Evolutionary conservation across 2,888 invertebrate species (phyloP), one percentile per base, ranked within the genome.

Genomic region (Cabera pusaria): DNA sequence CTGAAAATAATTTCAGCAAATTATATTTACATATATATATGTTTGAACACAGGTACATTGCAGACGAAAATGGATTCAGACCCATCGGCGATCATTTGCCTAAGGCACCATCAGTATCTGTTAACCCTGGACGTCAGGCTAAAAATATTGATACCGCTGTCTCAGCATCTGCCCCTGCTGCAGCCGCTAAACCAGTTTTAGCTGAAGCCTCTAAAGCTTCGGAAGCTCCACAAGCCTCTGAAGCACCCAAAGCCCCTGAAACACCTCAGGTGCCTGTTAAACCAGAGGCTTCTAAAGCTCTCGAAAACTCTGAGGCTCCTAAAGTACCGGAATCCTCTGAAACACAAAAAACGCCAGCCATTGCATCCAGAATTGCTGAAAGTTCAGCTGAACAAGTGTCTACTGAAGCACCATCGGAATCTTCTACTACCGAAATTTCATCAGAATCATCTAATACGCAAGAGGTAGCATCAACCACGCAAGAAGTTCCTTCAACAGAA

Each of bases 41-140:
- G 31, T 22, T 36, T 41, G 17, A 21, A 6, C 44, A 41, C 59
- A 92, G 91, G 42, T 94, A 93, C 56, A 90, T 92, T 32, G 94
- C 94, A 46, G 94, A 94, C 64, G 93, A 94, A 71, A 93, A 94
- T 62, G 93, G 93, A 11, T 93, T 93, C 74, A 92, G 91, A 58
- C 93, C 93, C 0, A 80, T 91, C 46, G 93, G 93, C 6, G 91
- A 90, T 52, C 93, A 59, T 50, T 32, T 43, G 39, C 14, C 44
- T 45, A 54, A 44, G 37, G 17, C 47, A 17, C 52, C 66, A 9
- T 57, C 38, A 12, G 64, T 32, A 6, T 23, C 10, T 1, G 14
- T 21, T 4, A 38, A 14, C 23, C 6, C 32, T 18, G 38, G 19
- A 6, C 34, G 35, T 7, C 44, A 10, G 9, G 33, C 31, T 16